These are phyloP conservation scores for Volucella bombylans DNA, from an alignment of 2,888 invertebrate genomes.

Conservation along the genomic window DNA sequence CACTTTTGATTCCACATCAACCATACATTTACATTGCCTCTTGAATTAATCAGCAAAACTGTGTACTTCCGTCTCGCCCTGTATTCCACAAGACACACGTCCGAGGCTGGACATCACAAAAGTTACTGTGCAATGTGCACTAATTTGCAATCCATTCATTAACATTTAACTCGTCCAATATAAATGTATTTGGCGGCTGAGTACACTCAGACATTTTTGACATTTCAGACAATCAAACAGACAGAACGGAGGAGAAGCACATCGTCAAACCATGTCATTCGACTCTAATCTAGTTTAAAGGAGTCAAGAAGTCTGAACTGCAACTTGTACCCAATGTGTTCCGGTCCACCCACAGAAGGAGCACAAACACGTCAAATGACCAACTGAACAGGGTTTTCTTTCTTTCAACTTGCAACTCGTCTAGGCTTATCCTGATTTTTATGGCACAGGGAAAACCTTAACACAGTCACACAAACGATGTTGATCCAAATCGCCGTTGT, in stretches of 20 bases:
- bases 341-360: slow-evolving; percentile 59
- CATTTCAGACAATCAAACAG: neutral
- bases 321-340: slow-evolving; percentile 41
- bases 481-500: slow-evolving; percentile 67
- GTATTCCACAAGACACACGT: too few relatives aligned
- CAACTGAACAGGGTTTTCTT: slow-evolving; percentile 63
- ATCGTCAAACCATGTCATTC: slow-evolving; percentile 5
- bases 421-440: neutral
- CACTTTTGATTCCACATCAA: too few relatives aligned
- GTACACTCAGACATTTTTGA: slow-evolving; percentile 19
- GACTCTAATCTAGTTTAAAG: slow-evolving; percentile 61
- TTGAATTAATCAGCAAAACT: too few relatives aligned
- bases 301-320: slow-evolving; percentile 47
- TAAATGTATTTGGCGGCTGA: slow-evolving; percentile 66
- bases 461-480: slow-evolving; percentile 45
- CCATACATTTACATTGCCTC: too few relatives aligned
- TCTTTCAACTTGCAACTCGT: slow-evolving; percentile 2
- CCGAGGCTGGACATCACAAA: too few relatives aligned
- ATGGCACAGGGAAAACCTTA: neutral
- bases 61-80: too few relatives aligned
- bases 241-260: slow-evolving; percentile 20
- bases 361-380: slow-evolving; percentile 65
- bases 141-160: slow-evolving; percentile 61
- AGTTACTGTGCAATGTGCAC: slow-evolving; percentile 7
- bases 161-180: slow-evolving; percentile 46